A percentile compares a stretch with the other conserved stretches of the same genome.
Evolutionary conservation across 2,113 vertebrate genomes (phyloP).

Genomic region (Campylomormyrus tamandua): DNA sequence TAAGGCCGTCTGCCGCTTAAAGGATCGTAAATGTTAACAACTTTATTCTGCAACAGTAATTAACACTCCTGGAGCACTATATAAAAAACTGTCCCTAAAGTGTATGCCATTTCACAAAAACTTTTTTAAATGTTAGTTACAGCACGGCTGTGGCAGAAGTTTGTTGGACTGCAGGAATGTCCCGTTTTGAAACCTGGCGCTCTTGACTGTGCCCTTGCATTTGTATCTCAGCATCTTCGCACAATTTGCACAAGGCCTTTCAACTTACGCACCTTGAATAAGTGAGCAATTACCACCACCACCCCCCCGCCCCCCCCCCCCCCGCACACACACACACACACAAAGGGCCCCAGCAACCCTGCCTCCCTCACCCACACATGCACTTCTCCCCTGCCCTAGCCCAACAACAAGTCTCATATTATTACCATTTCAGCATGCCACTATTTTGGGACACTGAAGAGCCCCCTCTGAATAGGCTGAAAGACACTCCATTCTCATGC

Average conservation of each 20-base stretch:
- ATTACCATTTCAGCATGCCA: slow-evolving; percentile 17
- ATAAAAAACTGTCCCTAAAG: neutral
- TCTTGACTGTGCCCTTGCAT: neutral
- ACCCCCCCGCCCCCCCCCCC: neutral
- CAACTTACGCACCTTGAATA: neutral
- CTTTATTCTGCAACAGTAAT: neutral
- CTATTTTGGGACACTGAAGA: slow-evolving; percentile 26
- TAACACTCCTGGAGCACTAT: neutral
- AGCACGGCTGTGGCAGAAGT: neutral
- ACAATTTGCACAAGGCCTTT: neutral
- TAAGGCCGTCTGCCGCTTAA: neutral
- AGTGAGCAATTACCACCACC: slow-evolving; percentile 3
- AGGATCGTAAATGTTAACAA: neutral
- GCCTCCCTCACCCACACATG: neutral
- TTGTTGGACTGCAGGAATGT: neutral
- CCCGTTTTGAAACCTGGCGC: neutral
- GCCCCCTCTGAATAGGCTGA: slow-evolving; percentile 10
- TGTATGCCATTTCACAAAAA: neutral
- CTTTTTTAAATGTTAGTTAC: neutral
- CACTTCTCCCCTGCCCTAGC: neutral
- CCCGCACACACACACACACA: neutral
- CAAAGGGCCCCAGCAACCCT: neutral
- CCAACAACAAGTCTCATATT: slow-evolving; percentile 6
- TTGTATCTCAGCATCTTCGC: neutral
- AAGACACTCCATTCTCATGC: slow-evolving; percentile 31